These are phyloP conservation scores for Lasioglossum pauxillum DNA, from an alignment of 2,888 invertebrate genomes.

Conservation along the genomic window DNA sequence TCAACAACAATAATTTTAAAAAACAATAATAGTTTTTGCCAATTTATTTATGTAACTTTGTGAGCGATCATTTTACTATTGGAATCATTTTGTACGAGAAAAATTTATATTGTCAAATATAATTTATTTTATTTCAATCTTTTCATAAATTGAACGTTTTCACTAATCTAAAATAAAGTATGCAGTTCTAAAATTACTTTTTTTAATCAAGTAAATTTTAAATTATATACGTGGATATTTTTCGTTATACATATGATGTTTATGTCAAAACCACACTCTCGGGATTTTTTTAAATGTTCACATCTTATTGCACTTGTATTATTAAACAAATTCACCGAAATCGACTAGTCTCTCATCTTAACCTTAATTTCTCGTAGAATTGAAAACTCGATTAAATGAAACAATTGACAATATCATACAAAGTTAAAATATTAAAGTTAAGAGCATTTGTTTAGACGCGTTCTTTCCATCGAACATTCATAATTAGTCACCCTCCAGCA, in stretches of 20 bases:
- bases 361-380: background rate
- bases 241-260: no score
- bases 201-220: background rate
- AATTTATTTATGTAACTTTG: background rate
- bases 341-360: slow-evolving; percentile 12
- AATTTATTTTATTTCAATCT: background rate
- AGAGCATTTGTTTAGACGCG: background rate
- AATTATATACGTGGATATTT: background rate
- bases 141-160: background rate
- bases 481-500: background rate
- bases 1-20: background rate
- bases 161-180: background rate
- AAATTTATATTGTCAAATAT: background rate
- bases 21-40: background rate
- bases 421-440: background rate
- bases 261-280: background rate
- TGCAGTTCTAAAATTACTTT: background rate
- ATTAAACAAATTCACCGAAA: slow-evolving; percentile 27
- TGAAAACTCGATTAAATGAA: background rate
- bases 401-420: background rate
- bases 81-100: background rate
- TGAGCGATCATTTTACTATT: background rate
- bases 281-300: background rate
- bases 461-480: background rate
- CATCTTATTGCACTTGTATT: background rate